Conservation (phyloP, 2,113 vertebrate species). For the Eudyptes chrysolophus region DNA sequence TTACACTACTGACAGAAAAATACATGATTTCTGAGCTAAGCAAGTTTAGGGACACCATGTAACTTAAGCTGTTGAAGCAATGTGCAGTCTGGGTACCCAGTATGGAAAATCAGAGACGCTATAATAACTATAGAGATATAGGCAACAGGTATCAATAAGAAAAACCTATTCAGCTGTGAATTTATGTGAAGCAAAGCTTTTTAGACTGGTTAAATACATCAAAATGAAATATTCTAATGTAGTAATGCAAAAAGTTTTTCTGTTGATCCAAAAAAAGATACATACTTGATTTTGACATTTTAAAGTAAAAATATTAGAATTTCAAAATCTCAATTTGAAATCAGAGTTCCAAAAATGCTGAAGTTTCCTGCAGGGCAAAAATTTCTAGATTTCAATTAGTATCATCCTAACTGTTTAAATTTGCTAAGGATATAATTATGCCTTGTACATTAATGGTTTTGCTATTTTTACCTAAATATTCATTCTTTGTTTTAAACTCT, state of each 20-base stretch:
- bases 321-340: slow-evolving; percentile 9
- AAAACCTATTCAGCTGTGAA: background rate
- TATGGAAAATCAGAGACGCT: background rate
- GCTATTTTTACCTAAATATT: background rate
- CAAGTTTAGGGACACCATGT: background rate
- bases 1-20: background rate
- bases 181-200: background rate
- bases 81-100: background rate
- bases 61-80: background rate
- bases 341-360: background rate
- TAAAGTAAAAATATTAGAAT: slow-evolving; percentile 4
- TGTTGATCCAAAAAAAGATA: background rate
- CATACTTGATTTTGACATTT: background rate
- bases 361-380: background rate
- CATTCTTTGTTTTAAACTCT: background rate
- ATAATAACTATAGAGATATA: background rate
- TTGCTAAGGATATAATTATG: background rate
- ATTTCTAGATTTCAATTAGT: background rate
- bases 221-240: background rate
- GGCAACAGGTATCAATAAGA: background rate
- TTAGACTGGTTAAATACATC: background rate
- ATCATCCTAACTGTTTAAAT: background rate
- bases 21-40: background rate
- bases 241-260: background rate
- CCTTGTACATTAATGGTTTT: background rate